Conservation (phyloP, 2,113 vertebrate genomes). For the Hyperoodon ampullatus region DNA sequence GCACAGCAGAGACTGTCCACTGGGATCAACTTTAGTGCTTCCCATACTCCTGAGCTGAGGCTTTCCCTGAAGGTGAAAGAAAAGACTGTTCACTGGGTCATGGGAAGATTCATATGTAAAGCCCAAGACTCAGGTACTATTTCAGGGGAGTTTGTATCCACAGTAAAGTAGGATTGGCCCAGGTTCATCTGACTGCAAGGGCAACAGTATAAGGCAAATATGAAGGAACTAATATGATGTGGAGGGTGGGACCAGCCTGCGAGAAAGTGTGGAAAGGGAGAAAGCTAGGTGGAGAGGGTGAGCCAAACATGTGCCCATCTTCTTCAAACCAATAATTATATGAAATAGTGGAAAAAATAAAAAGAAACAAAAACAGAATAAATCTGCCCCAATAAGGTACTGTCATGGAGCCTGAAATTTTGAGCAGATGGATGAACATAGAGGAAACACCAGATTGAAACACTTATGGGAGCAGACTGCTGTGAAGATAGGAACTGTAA, state of each 20-base stretch:
- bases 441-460: not conserved
- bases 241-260: not conserved
- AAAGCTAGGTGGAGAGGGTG: not conserved
- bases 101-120: not conserved
- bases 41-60: not conserved
- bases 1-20: not conserved
- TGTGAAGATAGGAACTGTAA: not conserved
- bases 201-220: not conserved
- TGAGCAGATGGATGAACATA: not conserved
- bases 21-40: not conserved
- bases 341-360: not conserved
- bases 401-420: not conserved
- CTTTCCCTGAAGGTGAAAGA: not conserved
- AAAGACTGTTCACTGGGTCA: not conserved
- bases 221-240: not conserved
- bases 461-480: not conserved
- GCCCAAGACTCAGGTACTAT: not conserved
- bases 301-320: not conserved
- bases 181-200: not conserved
- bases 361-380: not conserved
- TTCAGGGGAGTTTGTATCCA: not conserved
- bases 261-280: not conserved
- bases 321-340: not conserved
- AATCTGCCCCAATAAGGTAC: not conserved
- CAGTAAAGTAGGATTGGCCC: not conserved